Percentiles rank a stretch among this genome's conserved stretches.
Evolutionary conservation across 2,113 vertebrate species (phyloP).

Genomic region (Oceanites oceanicus): DNA sequence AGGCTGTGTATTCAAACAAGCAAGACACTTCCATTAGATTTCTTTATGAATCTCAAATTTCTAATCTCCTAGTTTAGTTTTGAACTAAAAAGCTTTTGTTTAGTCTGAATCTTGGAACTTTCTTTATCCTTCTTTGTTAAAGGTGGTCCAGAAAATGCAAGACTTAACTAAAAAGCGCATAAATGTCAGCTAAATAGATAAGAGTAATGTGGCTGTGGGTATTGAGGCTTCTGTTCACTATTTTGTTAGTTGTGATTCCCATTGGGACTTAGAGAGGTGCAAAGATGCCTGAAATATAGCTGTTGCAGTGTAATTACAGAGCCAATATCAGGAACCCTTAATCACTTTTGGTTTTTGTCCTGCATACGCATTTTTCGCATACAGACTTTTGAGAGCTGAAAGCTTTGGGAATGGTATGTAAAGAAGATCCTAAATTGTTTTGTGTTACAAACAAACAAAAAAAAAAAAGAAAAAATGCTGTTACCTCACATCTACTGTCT

Average conservation of each 20-base stretch:
- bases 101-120: neutral
- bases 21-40: neutral
- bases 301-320: neutral
- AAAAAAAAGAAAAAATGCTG: rapidly evolving
- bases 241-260: neutral
- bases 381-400: neutral
- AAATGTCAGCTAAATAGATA: neutral
- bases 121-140: neutral
- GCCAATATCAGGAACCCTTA: neutral
- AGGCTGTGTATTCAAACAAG: neutral
- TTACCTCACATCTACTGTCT: neutral
- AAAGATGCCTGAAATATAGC: neutral
- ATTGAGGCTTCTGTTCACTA: neutral
- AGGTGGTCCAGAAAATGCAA: neutral
- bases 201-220: neutral
- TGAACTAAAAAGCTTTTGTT: neutral
- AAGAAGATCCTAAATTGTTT: neutral
- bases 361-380: neutral
- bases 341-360: neutral
- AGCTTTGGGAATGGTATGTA: neutral
- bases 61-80: neutral
- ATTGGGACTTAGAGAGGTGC: neutral
- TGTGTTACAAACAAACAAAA: neutral
- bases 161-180: neutral
- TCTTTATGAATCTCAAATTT: neutral